phyloP scores from a whole-genome alignment of 2,113 vertebrate genomes.

The Amphilophus citrinellus region DNA sequence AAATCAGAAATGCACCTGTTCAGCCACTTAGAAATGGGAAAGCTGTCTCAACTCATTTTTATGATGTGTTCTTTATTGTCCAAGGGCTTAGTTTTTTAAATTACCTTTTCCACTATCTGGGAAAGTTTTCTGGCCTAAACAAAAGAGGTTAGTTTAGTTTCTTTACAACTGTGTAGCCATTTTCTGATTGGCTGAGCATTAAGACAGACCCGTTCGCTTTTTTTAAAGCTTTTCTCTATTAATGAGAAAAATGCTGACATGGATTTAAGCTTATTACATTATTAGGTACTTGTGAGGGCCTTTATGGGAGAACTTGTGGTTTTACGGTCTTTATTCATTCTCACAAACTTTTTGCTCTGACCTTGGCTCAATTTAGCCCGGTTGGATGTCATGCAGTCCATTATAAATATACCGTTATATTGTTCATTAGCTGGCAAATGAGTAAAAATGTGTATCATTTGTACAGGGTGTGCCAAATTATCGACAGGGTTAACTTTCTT shows the following conservation, averaged over 20 bases:
- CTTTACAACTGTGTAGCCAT: conserved; percentile 35
- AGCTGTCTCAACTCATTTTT: conserved; percentile 80
- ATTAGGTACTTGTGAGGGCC: background rate
- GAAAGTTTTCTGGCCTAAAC: conserved; percentile 65
- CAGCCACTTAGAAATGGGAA: conserved; percentile 81
- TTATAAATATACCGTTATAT: conserved; percentile 20
- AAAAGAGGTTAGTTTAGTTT: conserved; percentile 58
- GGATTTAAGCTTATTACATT: conserved; percentile 27
- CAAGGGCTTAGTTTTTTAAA: conserved; percentile 69
- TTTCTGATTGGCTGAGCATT: conserved; percentile 52
- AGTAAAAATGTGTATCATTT: conserved; percentile 39
- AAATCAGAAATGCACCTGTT: conserved; percentile 85
- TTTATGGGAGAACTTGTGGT: background rate
- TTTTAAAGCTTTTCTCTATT: conserved; percentile 35
- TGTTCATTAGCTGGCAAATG: conserved; percentile 28
- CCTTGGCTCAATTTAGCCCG: background rate
- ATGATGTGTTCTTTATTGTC: conserved; percentile 81
- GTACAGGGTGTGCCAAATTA: conserved; percentile 21
- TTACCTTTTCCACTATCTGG: conserved; percentile 61
- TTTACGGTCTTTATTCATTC: background rate
- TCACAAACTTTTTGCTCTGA: background rate
- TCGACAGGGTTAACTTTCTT: conserved; percentile 58
- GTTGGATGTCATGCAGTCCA: background rate
- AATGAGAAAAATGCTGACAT: conserved; percentile 46
- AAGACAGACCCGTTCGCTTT: conserved; percentile 12